Percentiles rank a stretch among this genome's conserved stretches.
These are phyloP conservation scores for Ptilorrhoa leucosticta DNA, from an alignment of 2,113 vertebrate species.

Conservation along the genomic window DNA sequence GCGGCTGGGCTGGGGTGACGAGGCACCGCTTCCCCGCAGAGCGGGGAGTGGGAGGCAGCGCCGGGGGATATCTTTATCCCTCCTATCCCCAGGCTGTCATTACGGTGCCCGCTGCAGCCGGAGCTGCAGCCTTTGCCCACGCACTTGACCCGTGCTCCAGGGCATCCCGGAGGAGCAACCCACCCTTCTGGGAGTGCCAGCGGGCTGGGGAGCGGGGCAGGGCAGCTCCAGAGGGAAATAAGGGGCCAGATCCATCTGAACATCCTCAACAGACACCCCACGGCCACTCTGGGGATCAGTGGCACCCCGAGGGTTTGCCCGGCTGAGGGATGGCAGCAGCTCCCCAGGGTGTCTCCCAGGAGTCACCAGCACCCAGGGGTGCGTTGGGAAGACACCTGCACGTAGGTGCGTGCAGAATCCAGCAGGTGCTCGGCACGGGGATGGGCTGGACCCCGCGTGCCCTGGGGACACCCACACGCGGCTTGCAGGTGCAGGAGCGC, in stretches of 20 bases:
- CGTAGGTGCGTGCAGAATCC: rapidly evolving
- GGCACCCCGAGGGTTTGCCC: not conserved
- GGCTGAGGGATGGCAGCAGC: not conserved
- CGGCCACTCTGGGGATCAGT: not conserved
- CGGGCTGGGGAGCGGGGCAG: not conserved
- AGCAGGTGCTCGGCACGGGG: not conserved
- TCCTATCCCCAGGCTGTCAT: not conserved
- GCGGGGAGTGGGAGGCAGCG: not conserved
- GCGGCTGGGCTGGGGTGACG: not conserved
- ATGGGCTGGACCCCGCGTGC: rapidly evolving
- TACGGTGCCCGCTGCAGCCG: not conserved
- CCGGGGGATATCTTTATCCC: not conserved
- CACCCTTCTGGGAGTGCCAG: not conserved
- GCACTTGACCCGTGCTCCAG: rapidly evolving
- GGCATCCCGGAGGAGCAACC: not conserved
- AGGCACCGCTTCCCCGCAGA: not conserved
- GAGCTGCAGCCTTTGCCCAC: not conserved
- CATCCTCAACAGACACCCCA: too few species aligned
- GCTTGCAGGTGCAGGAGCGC: not conserved
- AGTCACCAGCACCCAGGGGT: rapidly evolving
- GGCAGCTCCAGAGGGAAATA: not conserved
- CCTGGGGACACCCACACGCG: rapidly evolving
- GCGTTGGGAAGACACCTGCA: not conserved
- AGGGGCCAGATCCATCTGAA: rapidly evolving
- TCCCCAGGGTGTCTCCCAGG: not conserved